A percentile compares a stretch with the other conserved stretches of the same genome.
Evolutionary conservation across 2,797 vertebrate species (phyloP).

Genomic region (Sebastes itinus): DNA sequence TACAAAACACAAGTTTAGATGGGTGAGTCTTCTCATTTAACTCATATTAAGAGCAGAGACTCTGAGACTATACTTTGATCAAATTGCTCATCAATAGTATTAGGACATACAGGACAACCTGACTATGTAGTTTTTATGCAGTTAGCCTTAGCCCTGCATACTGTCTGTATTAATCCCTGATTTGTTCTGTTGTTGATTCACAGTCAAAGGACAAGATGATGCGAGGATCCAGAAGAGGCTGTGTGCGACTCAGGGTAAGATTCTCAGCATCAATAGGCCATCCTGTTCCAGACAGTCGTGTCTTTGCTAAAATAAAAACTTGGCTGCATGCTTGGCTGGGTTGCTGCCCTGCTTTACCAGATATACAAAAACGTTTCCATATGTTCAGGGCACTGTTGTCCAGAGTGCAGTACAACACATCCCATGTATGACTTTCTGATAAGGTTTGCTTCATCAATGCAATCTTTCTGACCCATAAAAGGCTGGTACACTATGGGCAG

Average conservation of each 20-base stretch:
- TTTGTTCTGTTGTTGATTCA: slow-evolving; percentile 71
- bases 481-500: not conserved
- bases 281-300: not conserved
- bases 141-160: not conserved
- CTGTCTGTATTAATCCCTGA: not conserved
- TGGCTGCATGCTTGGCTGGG: not conserved
- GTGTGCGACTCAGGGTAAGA: slow-evolving; percentile 96
- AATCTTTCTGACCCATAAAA: not conserved
- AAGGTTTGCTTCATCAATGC: not conserved
- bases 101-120: not conserved
- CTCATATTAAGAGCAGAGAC: not conserved
- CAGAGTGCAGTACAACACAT: not conserved
- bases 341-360: not conserved
- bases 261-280: not conserved
- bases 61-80: not conserved
- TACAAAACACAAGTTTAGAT: not conserved
- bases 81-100: not conserved
- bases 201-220: slow-evolving; percentile 99
- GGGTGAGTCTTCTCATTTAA: not conserved
- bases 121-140: not conserved
- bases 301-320: not conserved
- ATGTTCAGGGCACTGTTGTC: not conserved
- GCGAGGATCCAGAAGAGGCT: slow-evolving; percentile 98
- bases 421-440: not conserved
- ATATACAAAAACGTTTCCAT: not conserved